Evolutionary conservation across 2,113 vertebrate genomes (phyloP).

Genomic region (Mormyrus iriodes): DNA sequence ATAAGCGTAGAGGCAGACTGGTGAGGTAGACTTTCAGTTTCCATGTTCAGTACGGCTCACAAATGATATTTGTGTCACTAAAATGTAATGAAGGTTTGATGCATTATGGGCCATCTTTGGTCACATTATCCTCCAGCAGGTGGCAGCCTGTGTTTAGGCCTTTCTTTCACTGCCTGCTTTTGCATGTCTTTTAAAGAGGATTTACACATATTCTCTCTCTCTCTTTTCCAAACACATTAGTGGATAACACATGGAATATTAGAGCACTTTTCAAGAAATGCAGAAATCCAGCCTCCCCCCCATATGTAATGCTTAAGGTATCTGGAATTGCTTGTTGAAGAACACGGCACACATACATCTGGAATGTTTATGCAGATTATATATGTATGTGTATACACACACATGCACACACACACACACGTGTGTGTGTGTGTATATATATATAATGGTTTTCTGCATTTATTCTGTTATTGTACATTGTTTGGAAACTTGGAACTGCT

Average conservation of each 20-base stretch:
- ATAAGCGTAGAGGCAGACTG: neutral
- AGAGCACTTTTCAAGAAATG: neutral
- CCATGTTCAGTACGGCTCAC: neutral
- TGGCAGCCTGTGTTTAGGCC: conserved; percentile 28
- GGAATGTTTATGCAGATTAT: conserved; percentile 19
- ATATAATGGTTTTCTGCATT: conserved; percentile 18
- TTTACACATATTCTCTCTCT: neutral
- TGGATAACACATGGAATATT: neutral
- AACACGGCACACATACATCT: neutral
- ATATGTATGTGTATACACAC: conserved; percentile 25
- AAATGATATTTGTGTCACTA: neutral
- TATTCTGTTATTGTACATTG: neutral
- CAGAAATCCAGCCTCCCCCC: neutral
- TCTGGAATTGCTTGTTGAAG: neutral
- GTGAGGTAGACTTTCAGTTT: neutral
- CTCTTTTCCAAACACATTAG: neutral
- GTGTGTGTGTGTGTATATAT: conserved; percentile 24
- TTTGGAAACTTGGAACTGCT: conserved; percentile 7
- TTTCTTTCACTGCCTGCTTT: conserved; percentile 20
- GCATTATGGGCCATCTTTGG: neutral
- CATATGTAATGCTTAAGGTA: neutral
- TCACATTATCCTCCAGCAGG: conserved; percentile 7
- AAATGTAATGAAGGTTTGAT: neutral
- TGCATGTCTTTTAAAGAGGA: conserved; percentile 14
- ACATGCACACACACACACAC: conserved; percentile 22